A percentile compares a stretch with the other conserved stretches of the same genome.
Conservation (phyloP, 2,797 vertebrate genomes). For the Myotis pilosus region DNA sequence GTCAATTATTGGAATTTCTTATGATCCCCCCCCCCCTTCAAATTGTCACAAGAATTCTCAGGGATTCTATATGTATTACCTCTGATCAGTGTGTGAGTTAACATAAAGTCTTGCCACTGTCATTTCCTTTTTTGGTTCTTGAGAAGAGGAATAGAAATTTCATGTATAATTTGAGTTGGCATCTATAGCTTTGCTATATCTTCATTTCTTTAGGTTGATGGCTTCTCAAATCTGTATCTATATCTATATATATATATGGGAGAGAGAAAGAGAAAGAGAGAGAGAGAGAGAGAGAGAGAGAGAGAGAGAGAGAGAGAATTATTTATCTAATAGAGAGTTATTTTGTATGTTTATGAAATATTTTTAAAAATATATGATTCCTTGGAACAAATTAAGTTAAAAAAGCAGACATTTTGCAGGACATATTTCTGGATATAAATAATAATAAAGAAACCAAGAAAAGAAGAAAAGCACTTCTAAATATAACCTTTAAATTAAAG, state of each 20-base stretch:
- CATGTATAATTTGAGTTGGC: background rate
- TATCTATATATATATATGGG: too few species aligned
- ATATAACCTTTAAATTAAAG: background rate
- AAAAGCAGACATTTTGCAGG: background rate
- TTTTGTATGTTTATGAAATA: background rate
- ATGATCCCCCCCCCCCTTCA: background rate
- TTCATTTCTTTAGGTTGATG: background rate
- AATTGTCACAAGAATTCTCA: background rate
- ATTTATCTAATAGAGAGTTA: background rate
- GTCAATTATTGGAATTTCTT: background rate
- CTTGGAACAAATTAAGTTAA: background rate
- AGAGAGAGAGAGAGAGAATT: background rate
- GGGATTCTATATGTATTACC: background rate
- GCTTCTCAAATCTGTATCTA: background rate
- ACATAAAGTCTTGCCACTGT: background rate
- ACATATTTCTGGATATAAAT: background rate
- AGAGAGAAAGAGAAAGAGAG: background rate
- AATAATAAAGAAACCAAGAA: background rate
- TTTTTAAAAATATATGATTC: slow-evolving; percentile 22
- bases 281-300: background rate
- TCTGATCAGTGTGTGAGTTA: background rate
- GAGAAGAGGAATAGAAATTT: background rate
- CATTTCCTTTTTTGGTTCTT: background rate
- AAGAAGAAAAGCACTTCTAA: background rate
- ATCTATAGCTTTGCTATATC: background rate